These are phyloP conservation scores for Dryas iulia DNA, from an alignment of 1,140 invertebrate species.

Conservation along the genomic window DNA sequence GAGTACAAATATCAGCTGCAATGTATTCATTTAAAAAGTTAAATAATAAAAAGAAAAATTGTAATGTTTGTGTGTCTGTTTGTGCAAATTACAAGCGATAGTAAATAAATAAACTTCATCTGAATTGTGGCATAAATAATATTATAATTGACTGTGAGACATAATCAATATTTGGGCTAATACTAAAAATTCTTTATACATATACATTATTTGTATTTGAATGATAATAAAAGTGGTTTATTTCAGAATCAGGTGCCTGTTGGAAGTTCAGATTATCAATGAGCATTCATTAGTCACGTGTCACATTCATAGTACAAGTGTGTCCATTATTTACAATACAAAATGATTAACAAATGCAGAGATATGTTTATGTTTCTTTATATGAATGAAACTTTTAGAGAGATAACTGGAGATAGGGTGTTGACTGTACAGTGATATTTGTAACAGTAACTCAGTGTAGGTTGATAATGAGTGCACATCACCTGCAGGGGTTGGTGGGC, in stretches of 20 bases:
- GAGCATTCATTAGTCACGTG: neutral
- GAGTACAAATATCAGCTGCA: too few relatives aligned
- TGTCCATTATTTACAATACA: neutral
- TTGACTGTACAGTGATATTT: neutral
- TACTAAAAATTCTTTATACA: neutral
- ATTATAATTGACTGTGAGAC: neutral
- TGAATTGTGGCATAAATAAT: neutral
- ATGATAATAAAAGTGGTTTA: neutral
- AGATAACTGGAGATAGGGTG: neutral
- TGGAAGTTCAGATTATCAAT: neutral
- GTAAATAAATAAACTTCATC: neutral
- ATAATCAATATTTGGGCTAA: neutral
- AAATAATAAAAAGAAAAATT: too few relatives aligned
- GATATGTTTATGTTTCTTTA: neutral
- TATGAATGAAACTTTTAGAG: neutral
- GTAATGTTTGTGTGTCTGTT: too few relatives aligned
- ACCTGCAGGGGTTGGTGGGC: conserved; percentile 46
- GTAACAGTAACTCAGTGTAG: neutral
- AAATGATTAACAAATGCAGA: neutral
- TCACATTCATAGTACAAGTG: neutral
- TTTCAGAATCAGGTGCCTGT: neutral
- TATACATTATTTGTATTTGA: neutral
- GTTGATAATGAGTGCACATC: conserved; percentile 31
- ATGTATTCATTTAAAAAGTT: too few relatives aligned
- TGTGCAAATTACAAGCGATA: too few relatives aligned